Base-by-base conservation (phyloP, 2,113 vertebrate species). In the Nesogale talazaci region DNA sequence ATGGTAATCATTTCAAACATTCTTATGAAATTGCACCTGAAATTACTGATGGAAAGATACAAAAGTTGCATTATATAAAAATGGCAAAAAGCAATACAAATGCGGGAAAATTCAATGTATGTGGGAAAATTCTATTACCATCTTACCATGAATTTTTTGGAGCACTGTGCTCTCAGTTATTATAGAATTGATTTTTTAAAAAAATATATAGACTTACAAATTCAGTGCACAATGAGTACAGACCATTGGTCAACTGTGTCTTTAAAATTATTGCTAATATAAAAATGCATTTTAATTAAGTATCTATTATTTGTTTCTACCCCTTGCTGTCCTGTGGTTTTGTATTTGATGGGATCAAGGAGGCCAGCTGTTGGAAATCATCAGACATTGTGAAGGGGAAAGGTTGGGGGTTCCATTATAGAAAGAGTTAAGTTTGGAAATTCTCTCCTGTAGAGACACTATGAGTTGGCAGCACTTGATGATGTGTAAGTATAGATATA, bases 271-370 rank as follows among this genome's bases (percentile, higher is more conserved):
- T 85, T 75, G 52, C 70, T 83, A 74, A 40, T 88, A 40, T 10
- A 90, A 76, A 19, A 89, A n/a, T 69, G 76, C 12, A 42, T 67
- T 96, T 88, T 70, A 78, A 40, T 34, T 88, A 84, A 89, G 9
- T 46, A 52, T 52, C 2, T 52, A 52, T 52, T 52, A 7, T 52
- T 12, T 52, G 46, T 52, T 12, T 52, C 9, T 9, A 52, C 46
- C 46, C 42, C 46, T 12, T 11, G 14, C 46, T 52, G 27, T 31
- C 12, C 79, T 16, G 23, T 61, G 59, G 59, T 25, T 61, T 11
- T 22, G 59, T 61, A 25, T 61, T n/a, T n/a, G n/a, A n/a, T n/a
- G 9, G 19, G 17, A 20, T 20, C 20, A 23, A 61, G 46, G 1
- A 61, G 19, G 59, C 5, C 20, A 11, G 17, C 59, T 22, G 59